phyloP scores from a whole-genome alignment of 2,888 invertebrate species.

The Brachyptera risi region DNA sequence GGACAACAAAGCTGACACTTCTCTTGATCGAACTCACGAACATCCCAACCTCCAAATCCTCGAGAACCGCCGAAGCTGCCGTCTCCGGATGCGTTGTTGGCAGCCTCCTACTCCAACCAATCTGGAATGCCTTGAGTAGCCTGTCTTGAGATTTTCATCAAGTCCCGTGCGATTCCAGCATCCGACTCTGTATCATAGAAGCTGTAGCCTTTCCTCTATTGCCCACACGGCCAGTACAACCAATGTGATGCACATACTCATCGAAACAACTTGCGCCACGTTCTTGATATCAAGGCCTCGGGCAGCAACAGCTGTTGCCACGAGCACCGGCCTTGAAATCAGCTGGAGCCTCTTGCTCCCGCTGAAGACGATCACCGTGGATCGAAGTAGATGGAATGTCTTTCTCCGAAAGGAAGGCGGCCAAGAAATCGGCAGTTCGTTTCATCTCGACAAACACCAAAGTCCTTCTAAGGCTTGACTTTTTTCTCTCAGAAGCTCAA shows the following conservation, averaged over 20 bases:
- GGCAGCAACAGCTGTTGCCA: conserved; percentile 94
- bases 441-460: conserved; percentile 91
- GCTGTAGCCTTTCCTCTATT: conserved; percentile 45
- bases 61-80: conserved; percentile 46
- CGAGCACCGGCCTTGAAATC: conserved; percentile 83
- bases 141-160: conserved; percentile 68
- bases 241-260: conserved; percentile 51
- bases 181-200: conserved; percentile 62
- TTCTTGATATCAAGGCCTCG: conserved; percentile 87
- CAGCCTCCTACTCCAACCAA: conserved; percentile 56
- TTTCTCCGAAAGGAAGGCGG: conserved; percentile 74
- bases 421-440: conserved; percentile 85
- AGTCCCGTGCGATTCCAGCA: conserved; percentile 53
- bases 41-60: conserved; percentile 67
- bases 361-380: conserved; percentile 68
- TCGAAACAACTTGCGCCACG: conserved; percentile 54
- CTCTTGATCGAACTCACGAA: conserved; percentile 53
- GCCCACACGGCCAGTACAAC: conserved; percentile 49
- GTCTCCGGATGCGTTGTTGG: conserved; percentile 38
- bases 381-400: conserved; percentile 67
- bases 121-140: conserved; percentile 78
- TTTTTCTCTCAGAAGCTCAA: conserved; percentile 49
- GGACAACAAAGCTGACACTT: too few relatives aligned
- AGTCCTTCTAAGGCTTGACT: conserved; percentile 48
- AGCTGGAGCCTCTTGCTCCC: conserved; percentile 66